Conservation (phyloP, 2,888 invertebrate species). For the Sarcophaga carnaria region DNA sequence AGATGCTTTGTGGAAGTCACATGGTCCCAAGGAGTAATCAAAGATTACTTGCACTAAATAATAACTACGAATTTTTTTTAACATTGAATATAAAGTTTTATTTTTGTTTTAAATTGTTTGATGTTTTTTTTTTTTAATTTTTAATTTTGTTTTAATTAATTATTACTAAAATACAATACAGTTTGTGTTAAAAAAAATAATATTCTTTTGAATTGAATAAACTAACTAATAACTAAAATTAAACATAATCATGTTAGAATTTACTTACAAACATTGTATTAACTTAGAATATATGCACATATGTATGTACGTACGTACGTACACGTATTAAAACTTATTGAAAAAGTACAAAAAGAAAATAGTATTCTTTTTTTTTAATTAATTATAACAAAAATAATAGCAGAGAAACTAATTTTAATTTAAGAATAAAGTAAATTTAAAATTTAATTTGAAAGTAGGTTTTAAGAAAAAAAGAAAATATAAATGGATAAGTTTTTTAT, state of each 20-base stretch:
- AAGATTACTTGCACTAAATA: not conserved
- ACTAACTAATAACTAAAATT: constrained; percentile 51
- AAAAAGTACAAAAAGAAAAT: too few relatives aligned
- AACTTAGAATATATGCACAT: too few relatives aligned
- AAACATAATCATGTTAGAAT: not conserved
- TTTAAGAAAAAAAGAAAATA: constrained; percentile 10
- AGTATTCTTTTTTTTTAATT: not conserved
- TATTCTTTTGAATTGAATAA: constrained; percentile 54
- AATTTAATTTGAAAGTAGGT: not conserved
- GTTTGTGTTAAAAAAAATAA: constrained; percentile 48
- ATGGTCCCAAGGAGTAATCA: too few relatives aligned
- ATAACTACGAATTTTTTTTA: constrained; percentile 40
- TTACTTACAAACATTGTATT: not conserved
- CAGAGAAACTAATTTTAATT: not conserved
- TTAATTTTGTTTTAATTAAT: constrained; percentile 15
- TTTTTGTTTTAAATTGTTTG: constrained; percentile 40
- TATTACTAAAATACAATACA: constrained; percentile 60
- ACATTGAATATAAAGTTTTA: constrained; percentile 66
- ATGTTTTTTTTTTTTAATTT: constrained; percentile 7
- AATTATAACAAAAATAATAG: constrained; percentile 11
- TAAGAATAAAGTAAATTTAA: not conserved
- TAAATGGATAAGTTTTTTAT: not conserved
- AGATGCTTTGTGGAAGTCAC: too few relatives aligned
- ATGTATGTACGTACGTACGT: too few relatives aligned
- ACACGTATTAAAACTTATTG: too few relatives aligned